Evolutionary conservation across 2,797 vertebrate species (phyloP).

Genomic region (Gadopsis marmoratus): DNA sequence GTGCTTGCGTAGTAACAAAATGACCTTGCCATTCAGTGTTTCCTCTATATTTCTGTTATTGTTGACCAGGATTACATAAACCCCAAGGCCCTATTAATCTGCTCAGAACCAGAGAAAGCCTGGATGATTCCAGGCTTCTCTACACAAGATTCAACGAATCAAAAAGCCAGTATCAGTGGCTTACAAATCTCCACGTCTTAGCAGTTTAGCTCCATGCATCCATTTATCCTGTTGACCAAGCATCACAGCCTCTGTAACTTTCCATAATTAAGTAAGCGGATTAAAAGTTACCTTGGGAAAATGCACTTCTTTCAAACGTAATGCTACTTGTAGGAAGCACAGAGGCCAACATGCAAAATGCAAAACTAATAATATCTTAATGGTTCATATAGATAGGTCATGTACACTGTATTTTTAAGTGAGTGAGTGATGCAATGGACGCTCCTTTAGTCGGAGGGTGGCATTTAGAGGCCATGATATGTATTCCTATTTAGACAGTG

Average conservation of each 20-base stretch:
- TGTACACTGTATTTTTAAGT: conserved; percentile 1
- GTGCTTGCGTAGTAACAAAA: background rate
- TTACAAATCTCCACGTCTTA: conserved; percentile 26
- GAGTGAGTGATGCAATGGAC: conserved; percentile 7
- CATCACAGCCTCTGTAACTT: conserved; percentile 27
- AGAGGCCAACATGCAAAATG: conserved; percentile 1
- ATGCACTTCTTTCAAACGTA: background rate
- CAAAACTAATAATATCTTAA: background rate
- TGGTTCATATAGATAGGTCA: conserved; percentile 1
- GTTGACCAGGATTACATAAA: conserved; percentile 61
- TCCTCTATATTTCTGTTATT: conserved; percentile 23
- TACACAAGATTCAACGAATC: conserved; percentile 43
- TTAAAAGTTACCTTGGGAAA: background rate
- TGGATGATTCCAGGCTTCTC: conserved; percentile 35
- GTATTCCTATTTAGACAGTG: conserved; percentile 34
- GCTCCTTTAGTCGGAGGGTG: conserved; percentile 12
- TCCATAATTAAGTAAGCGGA: conserved; percentile 7
- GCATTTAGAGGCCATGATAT: conserved; percentile 26
- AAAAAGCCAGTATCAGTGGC: conserved; percentile 34
- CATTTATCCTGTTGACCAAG: conserved; percentile 5
- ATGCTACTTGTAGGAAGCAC: background rate
- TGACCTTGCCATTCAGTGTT: background rate
- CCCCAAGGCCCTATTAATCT: conserved; percentile 55
- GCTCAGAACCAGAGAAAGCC: conserved; percentile 43
- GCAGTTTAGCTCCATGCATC: conserved; percentile 28